Base-by-base conservation (phyloP, 2,113 vertebrate species). In the Steatornis caripensis region DNA sequence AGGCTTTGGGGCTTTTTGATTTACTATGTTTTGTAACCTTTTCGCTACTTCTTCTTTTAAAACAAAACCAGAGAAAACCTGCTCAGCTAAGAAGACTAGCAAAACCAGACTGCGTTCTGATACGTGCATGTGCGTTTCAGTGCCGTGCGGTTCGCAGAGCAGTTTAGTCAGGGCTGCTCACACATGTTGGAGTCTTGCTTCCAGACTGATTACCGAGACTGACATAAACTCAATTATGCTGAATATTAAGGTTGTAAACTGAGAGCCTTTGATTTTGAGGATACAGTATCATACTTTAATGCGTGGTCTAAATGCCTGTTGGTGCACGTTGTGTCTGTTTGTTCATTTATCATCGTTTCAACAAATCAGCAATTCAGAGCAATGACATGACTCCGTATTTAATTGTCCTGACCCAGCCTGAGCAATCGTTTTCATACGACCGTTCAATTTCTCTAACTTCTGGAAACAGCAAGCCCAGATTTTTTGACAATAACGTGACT, bases 101-200 rank as follows among this genome's bases (percentile, higher is more conserved):
- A 34, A 46, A n/a, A 4, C 30, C 58, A 18, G 32, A 10, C 12
- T 19, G 32, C 3, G 8, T 30, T 23, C 27, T 37, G 84, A 39
- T 6, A 3, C 1, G 16, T 21, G 34, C 1, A 0, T 2, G 11
- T 15, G 58, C 4, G 0, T 69, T 27, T 20, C 30, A 9, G 81
- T 32, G 62, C 71, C 4, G 0, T 26, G 39, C 11, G 2, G 49
- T 19, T 82, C 5, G 0, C 0, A 3, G 45, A 30, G 18, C 6
- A 9, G 10, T 15, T 46, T 0, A 2, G 29, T 8, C 26, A 1
- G 39, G 48, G n/a, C 91, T 43, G 53, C 65, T 87, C 19, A 0
- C 24, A 2, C 23, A 1, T 3, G 22, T 17, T n/a, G 68, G 39
- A 29, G 14, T 5, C 19, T 5, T 10, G 45, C 69, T 62, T 12